Evolutionary conservation across 2,797 vertebrate genomes (phyloP).

Genomic region (Macropus fuliginosus): DNA sequence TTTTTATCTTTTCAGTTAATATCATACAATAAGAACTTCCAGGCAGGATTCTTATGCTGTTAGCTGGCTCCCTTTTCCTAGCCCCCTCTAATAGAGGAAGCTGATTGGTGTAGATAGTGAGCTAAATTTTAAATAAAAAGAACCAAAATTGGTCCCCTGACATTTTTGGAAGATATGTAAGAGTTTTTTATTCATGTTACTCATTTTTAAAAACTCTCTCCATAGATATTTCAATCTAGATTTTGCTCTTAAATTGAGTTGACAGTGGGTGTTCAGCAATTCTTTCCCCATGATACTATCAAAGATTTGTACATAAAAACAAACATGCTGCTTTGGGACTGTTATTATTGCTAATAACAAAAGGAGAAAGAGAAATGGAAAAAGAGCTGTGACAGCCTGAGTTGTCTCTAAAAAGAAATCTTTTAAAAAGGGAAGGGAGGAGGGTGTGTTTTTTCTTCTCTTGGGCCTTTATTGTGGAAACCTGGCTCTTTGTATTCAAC

Average conservation of each 20-base stretch:
- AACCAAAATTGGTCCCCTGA: slow-evolving; percentile 51
- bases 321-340: slow-evolving; percentile 54
- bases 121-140: slow-evolving; percentile 67
- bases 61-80: slow-evolving; percentile 7
- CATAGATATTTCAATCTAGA: slow-evolving; percentile 62
- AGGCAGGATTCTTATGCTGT: background rate
- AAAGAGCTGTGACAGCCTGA: slow-evolving; percentile 45
- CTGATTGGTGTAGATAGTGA: slow-evolving; percentile 49
- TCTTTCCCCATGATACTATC: slow-evolving; percentile 64
- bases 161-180: slow-evolving; percentile 51
- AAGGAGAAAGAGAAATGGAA: slow-evolving; percentile 57
- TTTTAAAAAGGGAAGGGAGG: slow-evolving; percentile 33
- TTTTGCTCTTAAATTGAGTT: slow-evolving; percentile 66
- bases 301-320: slow-evolving; percentile 70
- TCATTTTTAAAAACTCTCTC: slow-evolving; percentile 53
- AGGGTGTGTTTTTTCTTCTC: slow-evolving; percentile 37
- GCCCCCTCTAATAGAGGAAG: slow-evolving; percentile 33
- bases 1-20: slow-evolving; percentile 37
- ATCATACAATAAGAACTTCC: background rate
- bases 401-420: slow-evolving; percentile 46
- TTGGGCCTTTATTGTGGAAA: slow-evolving; percentile 64
- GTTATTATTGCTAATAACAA: slow-evolving; percentile 68
- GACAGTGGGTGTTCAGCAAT: slow-evolving; percentile 49
- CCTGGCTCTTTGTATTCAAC: slow-evolving; percentile 36
- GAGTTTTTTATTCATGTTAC: slow-evolving; percentile 60